Conservation (phyloP, 2,888 invertebrate genomes). For the Cataglyphis cursor region DNA sequence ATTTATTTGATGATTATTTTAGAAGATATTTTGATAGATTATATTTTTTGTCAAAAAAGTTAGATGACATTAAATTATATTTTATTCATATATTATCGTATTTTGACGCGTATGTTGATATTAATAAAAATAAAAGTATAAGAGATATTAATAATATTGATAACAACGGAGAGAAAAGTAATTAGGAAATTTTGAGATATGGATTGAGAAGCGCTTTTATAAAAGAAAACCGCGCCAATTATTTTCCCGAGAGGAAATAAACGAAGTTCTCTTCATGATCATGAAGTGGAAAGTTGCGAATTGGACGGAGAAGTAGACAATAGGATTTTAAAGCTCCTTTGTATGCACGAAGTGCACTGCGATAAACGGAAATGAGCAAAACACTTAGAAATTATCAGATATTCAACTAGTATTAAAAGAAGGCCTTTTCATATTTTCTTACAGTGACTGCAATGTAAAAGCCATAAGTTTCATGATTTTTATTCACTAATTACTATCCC, state of each 20-base stretch:
- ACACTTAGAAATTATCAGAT: conserved; percentile 53
- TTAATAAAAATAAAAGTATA: not conserved
- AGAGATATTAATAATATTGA: not conserved
- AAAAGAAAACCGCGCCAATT: not conserved
- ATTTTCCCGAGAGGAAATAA: conserved; percentile 3
- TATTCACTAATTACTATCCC: conserved; percentile 17
- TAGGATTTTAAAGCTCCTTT: conserved; percentile 36
- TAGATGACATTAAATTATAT: not conserved
- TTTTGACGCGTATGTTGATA: not conserved
- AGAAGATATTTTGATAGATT: not conserved
- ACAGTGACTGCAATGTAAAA: conserved; percentile 38
- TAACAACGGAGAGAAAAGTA: not conserved
- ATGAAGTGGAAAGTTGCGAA: conserved; percentile 31
- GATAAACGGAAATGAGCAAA: conserved; percentile 54
- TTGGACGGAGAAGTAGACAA: conserved; percentile 29
- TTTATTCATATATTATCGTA: not conserved
- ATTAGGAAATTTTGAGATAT: not conserved
- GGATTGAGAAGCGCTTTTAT: not conserved
- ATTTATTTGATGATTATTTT: not conserved
- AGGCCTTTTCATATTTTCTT: conserved; percentile 33
- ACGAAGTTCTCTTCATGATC: not conserved
- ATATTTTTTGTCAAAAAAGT: not conserved
- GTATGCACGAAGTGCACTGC: conserved; percentile 45
- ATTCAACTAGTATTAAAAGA: conserved; percentile 39
- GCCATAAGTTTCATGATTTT: conserved; percentile 1